A percentile compares a stretch with the other conserved stretches of the same genome.
Conservation (phyloP, 2,113 vertebrate genomes). For the Notiomystis cincta region DNA sequence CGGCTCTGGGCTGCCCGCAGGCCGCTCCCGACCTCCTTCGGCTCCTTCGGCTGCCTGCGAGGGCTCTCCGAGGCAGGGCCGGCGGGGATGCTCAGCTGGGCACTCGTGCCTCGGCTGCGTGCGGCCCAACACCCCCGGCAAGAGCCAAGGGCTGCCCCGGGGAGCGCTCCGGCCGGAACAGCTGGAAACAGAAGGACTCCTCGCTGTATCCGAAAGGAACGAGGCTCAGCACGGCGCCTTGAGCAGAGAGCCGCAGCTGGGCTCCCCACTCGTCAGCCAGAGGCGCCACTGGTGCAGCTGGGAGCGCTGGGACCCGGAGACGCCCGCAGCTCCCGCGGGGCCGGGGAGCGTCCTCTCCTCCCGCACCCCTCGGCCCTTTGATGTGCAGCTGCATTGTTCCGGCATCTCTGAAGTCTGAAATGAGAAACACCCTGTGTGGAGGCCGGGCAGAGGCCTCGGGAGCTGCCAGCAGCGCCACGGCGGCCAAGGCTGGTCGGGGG, state of each 20-base stretch:
- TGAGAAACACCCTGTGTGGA: not conserved
- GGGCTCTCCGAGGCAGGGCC: not conserved
- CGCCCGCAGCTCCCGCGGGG: accelerated
- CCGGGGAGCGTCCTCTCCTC: not conserved
- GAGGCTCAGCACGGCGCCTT: not conserved
- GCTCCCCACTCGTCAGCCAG: not conserved
- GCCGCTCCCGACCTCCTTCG: no score
- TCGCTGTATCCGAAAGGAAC: accelerated
- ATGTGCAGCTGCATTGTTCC: conserved; percentile 10
- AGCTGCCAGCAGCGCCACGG: not conserved
- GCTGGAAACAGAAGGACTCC: not conserved
- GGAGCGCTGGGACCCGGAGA: not conserved
- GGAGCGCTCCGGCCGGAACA: not conserved
- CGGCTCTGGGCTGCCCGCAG: no score
- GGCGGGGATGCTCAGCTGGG: accelerated
- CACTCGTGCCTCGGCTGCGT: not conserved
- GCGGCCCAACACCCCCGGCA: no score
- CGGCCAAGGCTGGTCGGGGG: not conserved
- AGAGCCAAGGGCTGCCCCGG: not conserved
- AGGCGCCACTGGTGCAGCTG: not conserved
- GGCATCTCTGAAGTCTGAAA: not conserved
- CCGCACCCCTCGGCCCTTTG: not conserved
- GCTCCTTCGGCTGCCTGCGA: not conserved
- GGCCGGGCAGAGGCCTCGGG: not conserved
- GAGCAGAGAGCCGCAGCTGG: not conserved